phyloP scores from a whole-genome alignment of 2,797 vertebrate species.

The Phrynocephalus forsythii region DNA sequence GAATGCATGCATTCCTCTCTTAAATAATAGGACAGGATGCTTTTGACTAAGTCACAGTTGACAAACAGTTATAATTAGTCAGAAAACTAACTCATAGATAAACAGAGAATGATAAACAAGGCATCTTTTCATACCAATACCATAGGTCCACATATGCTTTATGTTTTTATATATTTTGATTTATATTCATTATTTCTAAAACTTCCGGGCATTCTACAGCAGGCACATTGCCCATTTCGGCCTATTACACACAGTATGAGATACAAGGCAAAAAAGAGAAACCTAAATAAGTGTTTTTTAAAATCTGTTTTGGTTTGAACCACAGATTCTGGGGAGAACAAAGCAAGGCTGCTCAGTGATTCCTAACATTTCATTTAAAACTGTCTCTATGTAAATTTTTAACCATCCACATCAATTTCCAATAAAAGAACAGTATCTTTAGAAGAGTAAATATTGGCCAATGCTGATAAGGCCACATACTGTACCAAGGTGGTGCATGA shows the following conservation, averaged over 20 bases:
- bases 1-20: not conserved
- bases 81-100: not conserved
- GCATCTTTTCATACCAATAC: constrained; percentile 3
- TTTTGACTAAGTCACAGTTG: not conserved
- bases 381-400: constrained; percentile 40
- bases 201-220: not conserved
- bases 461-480: constrained; percentile 58
- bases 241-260: not conserved
- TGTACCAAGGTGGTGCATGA: constrained; percentile 42
- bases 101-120: not conserved
- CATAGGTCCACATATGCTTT: not conserved
- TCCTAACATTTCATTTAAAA: constrained; percentile 47
- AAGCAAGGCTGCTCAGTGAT: constrained; percentile 24
- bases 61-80: not conserved
- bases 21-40: not conserved
- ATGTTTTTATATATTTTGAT: not conserved
- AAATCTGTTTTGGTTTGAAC: not conserved
- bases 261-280: not conserved
- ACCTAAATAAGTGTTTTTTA: not conserved
- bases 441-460: constrained; percentile 59
- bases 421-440: constrained; percentile 5
- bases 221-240: not conserved
- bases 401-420: constrained; percentile 32
- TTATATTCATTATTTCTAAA: not conserved
- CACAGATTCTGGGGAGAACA: not conserved